Evolutionary conservation across 2,888 invertebrate genomes (phyloP), one percentile per base, ranked within the genome.

Genomic region (Drosophila merina): DNA sequence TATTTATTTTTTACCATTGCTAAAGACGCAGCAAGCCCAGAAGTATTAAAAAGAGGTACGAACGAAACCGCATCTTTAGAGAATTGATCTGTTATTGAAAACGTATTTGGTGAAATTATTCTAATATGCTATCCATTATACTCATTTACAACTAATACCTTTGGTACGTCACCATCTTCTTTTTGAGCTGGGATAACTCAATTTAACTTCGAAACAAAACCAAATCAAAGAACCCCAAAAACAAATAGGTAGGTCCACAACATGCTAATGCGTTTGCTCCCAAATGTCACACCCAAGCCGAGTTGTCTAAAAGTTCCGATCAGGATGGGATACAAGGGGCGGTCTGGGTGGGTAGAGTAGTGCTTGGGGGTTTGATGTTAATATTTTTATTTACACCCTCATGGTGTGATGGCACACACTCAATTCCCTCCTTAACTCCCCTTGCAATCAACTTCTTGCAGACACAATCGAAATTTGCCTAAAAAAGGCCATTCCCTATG

Each of bases 351-450:
- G 44, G 12, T 28, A 47, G 40, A 47, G 40, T 47, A 62, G 33
- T 58, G 56, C 68, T 63, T 62, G 72, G 67, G 59, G 59, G 64
- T 54, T 78, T 76, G 67, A 59, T 77, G 75, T 75, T 86, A 81
- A 88, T 88, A 89, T 88, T 88, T 89, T 79, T 77, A 88, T 88
- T 86, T 86, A 76, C 87, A 88, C 88, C 89, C 88, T 80, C 79
- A 83, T 75, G 79, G 81, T 83, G 81, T 67, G 42, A 51, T 26
- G 47, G 51, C 72, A 56, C 63, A 60, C 67, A 49, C 45, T 47
- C 51, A 52, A 66, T 58, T 26, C 55, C 38, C 49, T 50, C 30
- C 54, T 55, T 51, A 42, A 62, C 62, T 74, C 71, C 83, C 83
- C 83, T 44, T 36, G 50, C 36, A 60, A 60, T 60, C 45, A 64